Base-by-base conservation (phyloP, 2,888 invertebrate genomes). In the Tipula lateralis region DNA sequence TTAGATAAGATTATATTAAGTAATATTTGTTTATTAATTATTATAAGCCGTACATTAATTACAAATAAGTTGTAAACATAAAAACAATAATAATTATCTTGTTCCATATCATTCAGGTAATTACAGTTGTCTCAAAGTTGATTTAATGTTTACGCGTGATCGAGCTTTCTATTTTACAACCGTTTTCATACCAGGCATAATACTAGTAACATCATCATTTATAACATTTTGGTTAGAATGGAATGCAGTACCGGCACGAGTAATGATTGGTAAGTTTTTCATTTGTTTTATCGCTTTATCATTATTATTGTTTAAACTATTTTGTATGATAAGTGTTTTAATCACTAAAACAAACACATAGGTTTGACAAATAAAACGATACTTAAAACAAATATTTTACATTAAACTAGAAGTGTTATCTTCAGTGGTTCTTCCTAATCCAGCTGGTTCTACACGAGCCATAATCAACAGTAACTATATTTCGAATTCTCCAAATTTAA, bases 191-290 rank as follows among this genome's bases (percentile, higher is more conserved):
- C 97, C 97, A 88, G 97, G 97, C 89, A 97, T 97, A 90, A 97
- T 97, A 92, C 93, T 97, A 92, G 97, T 97, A 91, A 97, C 97
- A 88, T 97, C 97, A 91, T 97, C 97, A 89, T 97, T 97, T 93
- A 97, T 97, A 91, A 97, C 97, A 89, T 97, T 97, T 93, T 97
- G 97, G 97, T 93, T 97, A 91, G 97, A 97, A 92, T 97, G 97
- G 97, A 97, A 97, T 92, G 97, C 97, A 88, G 97, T 97, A 89
- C 97, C 97, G 90, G 97, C 97, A 90, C 94, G 97, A 92, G 97
- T 97, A 89, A 97, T 97, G 97, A 97, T 97, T 92, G 96, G 96
- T 96, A 92, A 92, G 94, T 92, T 88, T 13, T 32, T 32, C n/a
- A 87, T 87, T 83, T 36, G 39, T 83, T 36, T 36, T 19, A 24